Evolutionary conservation across 2,113 vertebrate species (phyloP), one percentile per base, ranked within the genome.

Genomic region (Forbesichthys agassizii): DNA sequence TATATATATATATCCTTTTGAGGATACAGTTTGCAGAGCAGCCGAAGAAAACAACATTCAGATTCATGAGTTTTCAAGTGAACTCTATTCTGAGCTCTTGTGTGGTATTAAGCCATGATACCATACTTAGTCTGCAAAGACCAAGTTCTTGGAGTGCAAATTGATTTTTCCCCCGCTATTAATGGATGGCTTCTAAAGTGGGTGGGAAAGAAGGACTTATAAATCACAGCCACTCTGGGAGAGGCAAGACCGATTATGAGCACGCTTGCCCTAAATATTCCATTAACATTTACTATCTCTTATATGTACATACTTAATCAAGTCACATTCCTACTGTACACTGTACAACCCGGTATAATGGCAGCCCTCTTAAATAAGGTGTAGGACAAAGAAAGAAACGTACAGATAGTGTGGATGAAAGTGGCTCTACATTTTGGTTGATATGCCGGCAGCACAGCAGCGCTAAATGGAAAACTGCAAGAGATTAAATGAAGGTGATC

Each of bases 111-210:
- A 67, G 69, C 73, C 16, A 0, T 75, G 61, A 84, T 75, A 77
- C 84, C 85, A 82, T 80, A 88, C 86, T 87, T 87, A 86, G 88
- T 63, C 76, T 70, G 79, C 61, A 56, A 64, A 81, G 63, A 82
- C 10, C 33, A 65, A 74, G 62, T 64, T 36, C 48, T 60, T 60
- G 70, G 62, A 85, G 64, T n/a, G 62, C 69, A 78, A 80, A 75
- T 76, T 58, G 66, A 66, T 63, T 73, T 82, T 69, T 79, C 20
- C 36, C 36, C 27, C 36, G 61, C 83, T 88, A 82, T 80, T 87
- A 84, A 73, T 74, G 81, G 84, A 68, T 63, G 63, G 48, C 64
- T 69, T n/a, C 2, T 55, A 65, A 82, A 84, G 74, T 68, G 74
- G 78, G 76, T 73, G 70, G 80, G 76, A 84, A 74, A 69, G 54